These are phyloP conservation scores for Napeogenes inachia DNA, from an alignment of 2,888 invertebrate genomes.

Conservation along the genomic window DNA sequence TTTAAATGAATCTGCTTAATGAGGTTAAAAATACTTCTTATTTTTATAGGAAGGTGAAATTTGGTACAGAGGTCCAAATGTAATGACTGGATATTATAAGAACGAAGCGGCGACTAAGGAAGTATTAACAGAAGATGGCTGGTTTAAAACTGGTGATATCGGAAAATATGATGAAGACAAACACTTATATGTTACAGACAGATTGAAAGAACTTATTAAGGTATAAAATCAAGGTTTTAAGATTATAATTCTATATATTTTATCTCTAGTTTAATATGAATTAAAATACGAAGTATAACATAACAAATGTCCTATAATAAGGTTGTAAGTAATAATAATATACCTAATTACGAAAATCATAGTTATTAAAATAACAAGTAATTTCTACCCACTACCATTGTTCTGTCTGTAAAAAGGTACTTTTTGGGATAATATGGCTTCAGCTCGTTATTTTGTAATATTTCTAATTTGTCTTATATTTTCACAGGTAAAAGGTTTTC, in stretches of 20 bases:
- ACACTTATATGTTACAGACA: slow-evolving; percentile 83
- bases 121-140: slow-evolving; percentile 82
- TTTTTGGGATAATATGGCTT: too few species aligned
- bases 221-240: too few species aligned
- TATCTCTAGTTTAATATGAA: too few species aligned
- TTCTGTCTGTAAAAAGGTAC: too few species aligned
- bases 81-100: slow-evolving; percentile 81
- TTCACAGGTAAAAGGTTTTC: slow-evolving; percentile 79
- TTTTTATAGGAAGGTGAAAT: slow-evolving; percentile 81
- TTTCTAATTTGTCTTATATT: slow-evolving; percentile 1
- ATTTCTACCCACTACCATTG: too few species aligned
- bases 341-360: too few species aligned
- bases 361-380: too few species aligned
- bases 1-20: too few species aligned
- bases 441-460: neutral
- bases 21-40: neutral
- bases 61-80: slow-evolving; percentile 82
- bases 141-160: slow-evolving; percentile 87
- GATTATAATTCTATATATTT: neutral
- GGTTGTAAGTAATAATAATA: too few species aligned
- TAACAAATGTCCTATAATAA: too few species aligned
- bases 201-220: slow-evolving; percentile 91
- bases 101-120: slow-evolving; percentile 83
- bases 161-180: slow-evolving; percentile 82
- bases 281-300: too few species aligned